Evolutionary conservation across 2,113 vertebrate genomes (phyloP).

Genomic region (Theristicus caerulescens): DNA sequence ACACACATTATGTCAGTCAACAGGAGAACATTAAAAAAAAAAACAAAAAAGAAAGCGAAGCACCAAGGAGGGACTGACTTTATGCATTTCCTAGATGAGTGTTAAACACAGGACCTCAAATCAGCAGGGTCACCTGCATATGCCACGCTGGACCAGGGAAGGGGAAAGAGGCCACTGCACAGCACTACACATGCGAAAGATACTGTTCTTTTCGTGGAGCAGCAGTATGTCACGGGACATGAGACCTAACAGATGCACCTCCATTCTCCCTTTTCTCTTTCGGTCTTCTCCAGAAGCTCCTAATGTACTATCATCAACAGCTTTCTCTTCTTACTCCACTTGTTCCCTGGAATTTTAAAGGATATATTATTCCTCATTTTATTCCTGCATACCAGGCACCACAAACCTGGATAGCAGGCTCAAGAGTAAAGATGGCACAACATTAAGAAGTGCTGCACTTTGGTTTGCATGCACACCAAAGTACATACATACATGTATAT

Average conservation of each 20-base stretch:
- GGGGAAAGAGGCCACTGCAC: neutral
- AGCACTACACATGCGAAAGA: neutral
- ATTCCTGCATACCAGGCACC: neutral
- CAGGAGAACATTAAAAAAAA: neutral
- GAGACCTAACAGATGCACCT: neutral
- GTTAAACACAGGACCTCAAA: too few relatives aligned
- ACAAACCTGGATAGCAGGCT: neutral
- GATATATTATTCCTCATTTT: neutral
- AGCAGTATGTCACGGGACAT: neutral
- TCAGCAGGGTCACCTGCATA: neutral
- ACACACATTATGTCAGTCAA: neutral
- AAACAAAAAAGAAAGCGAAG: neutral
- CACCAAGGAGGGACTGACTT: neutral
- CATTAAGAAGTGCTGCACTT: neutral
- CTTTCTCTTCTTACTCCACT: neutral
- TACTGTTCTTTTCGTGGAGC: fast-evolving
- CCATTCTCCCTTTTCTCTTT: neutral
- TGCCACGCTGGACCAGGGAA: neutral
- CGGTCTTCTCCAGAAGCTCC: neutral
- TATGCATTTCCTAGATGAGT: too few relatives aligned
- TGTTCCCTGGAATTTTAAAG: neutral
- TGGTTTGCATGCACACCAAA: neutral
- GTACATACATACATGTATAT: fast-evolving
- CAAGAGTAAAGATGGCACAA: neutral
- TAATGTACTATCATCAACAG: fast-evolving